Evolutionary conservation across 2,888 invertebrate genomes (phyloP), one percentile per base, ranked within the genome.

Genomic region (Nephrotoma appendiculata): DNA sequence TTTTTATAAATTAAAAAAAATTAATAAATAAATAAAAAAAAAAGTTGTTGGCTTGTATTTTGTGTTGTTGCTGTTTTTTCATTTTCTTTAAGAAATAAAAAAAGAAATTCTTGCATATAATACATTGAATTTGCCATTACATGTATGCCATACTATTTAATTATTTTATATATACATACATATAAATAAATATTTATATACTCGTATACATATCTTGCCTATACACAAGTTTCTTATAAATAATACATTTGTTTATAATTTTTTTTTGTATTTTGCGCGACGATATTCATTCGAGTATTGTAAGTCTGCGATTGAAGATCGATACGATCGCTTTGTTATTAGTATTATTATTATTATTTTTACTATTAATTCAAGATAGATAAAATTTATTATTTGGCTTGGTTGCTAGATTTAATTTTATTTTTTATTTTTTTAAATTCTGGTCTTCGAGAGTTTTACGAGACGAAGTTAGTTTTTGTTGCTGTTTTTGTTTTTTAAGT

Each of bases 271-370:
- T 71, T 71, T 71, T 71, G 71, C 71, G 71, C 71, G 71, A 85
- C 86, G 86, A 48, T 86, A 87, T 57, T 87, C 87, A 86, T 86
- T 86, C 87, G 87, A 87, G 87, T 52, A 86, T 85, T 86, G 87
- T 87, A 42, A 86, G 87, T 86, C 87, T 86, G 87, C 52, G 57
- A 83, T 86, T 86, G 86, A 86, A 86, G 86, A 86, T 87, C 84
- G 71, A 71, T 71, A 71, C 71, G 71, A 71, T 71, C 71, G 71
- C 31, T 31, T 71, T 71, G 71, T 71, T 52, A 52, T n/a, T 52
- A 31, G 31, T 31, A 31, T 52, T 52, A 6, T 52, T 52, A 15
- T 52, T 15, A 52, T 71, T 71, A 31, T 71, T 71, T 71, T 31
- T 71, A 71, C 71, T 71, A 71, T 71, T 71, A 71, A 71, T 71